Percentiles rank a stretch among this genome's conserved stretches.
Conservation (phyloP, 2,888 invertebrate species). For the Prosopocoilus inquinatus region DNA sequence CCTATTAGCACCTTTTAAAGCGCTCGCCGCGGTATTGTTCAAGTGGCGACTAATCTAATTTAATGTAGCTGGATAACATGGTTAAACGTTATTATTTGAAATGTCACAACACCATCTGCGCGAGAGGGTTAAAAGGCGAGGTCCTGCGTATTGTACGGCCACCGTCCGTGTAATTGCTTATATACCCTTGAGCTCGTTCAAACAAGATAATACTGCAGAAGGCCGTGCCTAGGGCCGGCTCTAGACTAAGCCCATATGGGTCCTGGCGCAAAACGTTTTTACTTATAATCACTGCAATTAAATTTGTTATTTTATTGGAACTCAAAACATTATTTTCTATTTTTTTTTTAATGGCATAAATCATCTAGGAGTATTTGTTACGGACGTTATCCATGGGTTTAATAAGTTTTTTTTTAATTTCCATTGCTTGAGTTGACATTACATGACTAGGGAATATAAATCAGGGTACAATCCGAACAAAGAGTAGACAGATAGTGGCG, state of each 20-base stretch:
- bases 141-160: constrained; percentile 29
- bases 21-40: constrained; percentile 23
- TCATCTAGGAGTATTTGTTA: too few relatives aligned
- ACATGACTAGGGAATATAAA: not conserved
- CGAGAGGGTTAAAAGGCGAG: constrained; percentile 28
- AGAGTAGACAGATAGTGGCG: not conserved
- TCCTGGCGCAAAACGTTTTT: too few relatives aligned
- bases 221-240: too few relatives aligned
- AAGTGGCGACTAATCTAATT: constrained; percentile 32
- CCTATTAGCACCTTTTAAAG: constrained; percentile 30
- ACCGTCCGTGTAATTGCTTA: constrained; percentile 31
- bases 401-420: too few relatives aligned
- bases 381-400: too few relatives aligned
- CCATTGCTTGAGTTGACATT: not conserved
- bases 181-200: constrained; percentile 11
- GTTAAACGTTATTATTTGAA: constrained; percentile 37
- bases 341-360: too few relatives aligned
- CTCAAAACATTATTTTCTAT: too few relatives aligned
- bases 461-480: not conserved
- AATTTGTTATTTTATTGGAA: too few relatives aligned
- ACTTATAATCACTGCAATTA: too few relatives aligned
- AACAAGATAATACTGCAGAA: too few relatives aligned
- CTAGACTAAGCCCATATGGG: too few relatives aligned
- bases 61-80: constrained; percentile 32
- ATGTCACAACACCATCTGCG: constrained; percentile 37